A percentile compares a stretch with the other conserved stretches of the same genome.
These are phyloP conservation scores for Toxonevra muliebris DNA, from an alignment of 2,888 invertebrate genomes.

Conservation along the genomic window DNA sequence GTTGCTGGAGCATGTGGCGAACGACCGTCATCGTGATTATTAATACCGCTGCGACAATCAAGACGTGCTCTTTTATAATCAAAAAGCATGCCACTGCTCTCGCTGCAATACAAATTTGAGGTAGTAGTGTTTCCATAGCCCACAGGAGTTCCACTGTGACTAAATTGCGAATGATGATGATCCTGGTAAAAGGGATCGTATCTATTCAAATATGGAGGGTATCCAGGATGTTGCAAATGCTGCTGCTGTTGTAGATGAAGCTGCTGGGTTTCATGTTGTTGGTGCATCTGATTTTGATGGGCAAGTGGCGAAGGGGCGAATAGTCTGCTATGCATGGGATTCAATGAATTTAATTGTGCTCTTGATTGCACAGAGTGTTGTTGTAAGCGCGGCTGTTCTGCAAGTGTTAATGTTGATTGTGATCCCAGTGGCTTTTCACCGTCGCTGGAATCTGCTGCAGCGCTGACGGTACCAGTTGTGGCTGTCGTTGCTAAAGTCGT, in stretches of 20 bases:
- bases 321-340: conserved; percentile 41
- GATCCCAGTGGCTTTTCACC: conserved; percentile 68
- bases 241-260: conserved; percentile 44
- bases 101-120: conserved; percentile 38
- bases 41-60: too few species aligned
- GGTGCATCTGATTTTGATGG: conserved; percentile 46
- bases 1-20: conserved; percentile 29
- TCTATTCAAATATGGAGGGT: conserved; percentile 58
- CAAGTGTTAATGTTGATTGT: conserved; percentile 61
- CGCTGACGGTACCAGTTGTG: conserved; percentile 68
- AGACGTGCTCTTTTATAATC: too few species aligned
- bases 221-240: conserved; percentile 40
- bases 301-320: conserved; percentile 62
- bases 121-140: conserved; percentile 18
- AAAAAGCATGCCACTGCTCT: too few species aligned
- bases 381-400: conserved; percentile 59
- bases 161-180: conserved; percentile 47
- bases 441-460: conserved; percentile 81
- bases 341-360: conserved; percentile 12
- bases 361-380: conserved; percentile 34
- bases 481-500: conserved; percentile 4
- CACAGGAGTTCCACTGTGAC: neutral
- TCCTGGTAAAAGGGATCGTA: conserved; percentile 64
- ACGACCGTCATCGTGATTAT: too few species aligned
- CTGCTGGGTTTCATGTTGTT: conserved; percentile 24